A percentile compares a stretch with the other conserved stretches of the same genome.
Evolutionary conservation across 1,140 invertebrate species (phyloP).

Genomic region (Subanguina moxae): DNA sequence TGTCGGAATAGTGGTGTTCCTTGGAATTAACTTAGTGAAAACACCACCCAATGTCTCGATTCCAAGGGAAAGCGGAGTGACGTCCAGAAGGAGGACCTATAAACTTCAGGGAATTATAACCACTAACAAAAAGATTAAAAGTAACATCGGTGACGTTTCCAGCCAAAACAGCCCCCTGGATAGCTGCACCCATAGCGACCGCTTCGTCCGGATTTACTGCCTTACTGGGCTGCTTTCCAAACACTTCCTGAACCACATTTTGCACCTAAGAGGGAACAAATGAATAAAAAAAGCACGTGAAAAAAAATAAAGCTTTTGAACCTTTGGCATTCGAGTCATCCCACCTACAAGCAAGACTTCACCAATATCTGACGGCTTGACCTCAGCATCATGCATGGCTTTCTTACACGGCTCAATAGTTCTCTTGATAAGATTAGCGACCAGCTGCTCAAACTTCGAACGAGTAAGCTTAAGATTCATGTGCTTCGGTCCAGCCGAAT

Average conservation of each 20-base stretch:
- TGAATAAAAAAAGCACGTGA: too few relatives aligned
- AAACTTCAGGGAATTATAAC: too few relatives aligned
- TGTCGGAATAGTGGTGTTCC: constrained; percentile 94
- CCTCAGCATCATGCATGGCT: constrained; percentile 80
- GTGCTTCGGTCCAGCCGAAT: constrained; percentile 90
- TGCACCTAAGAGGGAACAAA: too few relatives aligned
- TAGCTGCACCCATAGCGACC: constrained; percentile 55
- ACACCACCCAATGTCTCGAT: constrained; percentile 95
- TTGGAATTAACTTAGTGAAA: constrained; percentile 83
- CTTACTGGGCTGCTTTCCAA: constrained; percentile 12
- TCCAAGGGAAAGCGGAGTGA: constrained; percentile 81
- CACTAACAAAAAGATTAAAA: constrained; percentile 64
- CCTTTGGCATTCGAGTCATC: constrained; percentile 92
- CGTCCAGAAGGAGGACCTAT: constrained; percentile 71
- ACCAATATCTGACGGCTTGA: constrained; percentile 81
- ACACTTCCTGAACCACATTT: constrained; percentile 56
- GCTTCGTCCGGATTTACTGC: constrained; percentile 23
- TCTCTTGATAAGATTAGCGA: constrained; percentile 77
- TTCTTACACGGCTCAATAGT: constrained; percentile 92
- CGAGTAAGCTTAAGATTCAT: constrained; percentile 90
- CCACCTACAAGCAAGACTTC: constrained; percentile 95
- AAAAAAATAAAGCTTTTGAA: too few relatives aligned
- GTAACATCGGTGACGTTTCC: constrained; percentile 86
- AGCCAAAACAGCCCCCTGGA: constrained; percentile 88
- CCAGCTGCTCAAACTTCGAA: constrained; percentile 87